phyloP scores from a whole-genome alignment of 2,797 vertebrate species.

The Rhinichthys osculus region DNA sequence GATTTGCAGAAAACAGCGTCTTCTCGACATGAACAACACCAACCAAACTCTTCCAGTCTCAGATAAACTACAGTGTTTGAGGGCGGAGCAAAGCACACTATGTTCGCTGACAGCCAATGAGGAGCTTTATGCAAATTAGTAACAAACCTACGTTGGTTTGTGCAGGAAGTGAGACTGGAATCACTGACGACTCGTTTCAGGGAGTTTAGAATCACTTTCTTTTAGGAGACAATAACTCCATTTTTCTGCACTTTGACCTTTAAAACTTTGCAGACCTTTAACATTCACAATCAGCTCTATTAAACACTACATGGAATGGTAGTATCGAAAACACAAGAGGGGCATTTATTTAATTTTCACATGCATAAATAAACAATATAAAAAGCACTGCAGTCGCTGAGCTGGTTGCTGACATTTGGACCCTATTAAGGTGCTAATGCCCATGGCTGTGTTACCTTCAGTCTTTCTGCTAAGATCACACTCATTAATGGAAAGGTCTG shows the following conservation, averaged over 20 bases:
- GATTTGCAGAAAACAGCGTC: no score
- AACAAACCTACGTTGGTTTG: no score
- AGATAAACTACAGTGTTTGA: no score
- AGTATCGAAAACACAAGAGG: neutral
- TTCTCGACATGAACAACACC: no score
- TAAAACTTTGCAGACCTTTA: neutral
- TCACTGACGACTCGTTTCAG: neutral
- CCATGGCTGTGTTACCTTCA: conserved; percentile 40
- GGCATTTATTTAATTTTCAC: conserved; percentile 65
- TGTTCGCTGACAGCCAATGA: neutral
- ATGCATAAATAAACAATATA: conserved; percentile 52
- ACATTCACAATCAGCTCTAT: neutral
- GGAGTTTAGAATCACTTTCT: neutral
- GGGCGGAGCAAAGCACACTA: no score
- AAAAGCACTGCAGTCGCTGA: conserved; percentile 52
- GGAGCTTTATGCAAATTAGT: neutral
- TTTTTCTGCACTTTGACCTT: neutral
- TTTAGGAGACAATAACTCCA: neutral
- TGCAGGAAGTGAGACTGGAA: neutral
- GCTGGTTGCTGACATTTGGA: conserved; percentile 70
- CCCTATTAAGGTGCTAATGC: conserved; percentile 67
- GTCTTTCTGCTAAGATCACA: conserved; percentile 52
- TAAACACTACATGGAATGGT: neutral
- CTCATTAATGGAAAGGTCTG: conserved; percentile 55
- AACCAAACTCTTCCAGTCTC: no score